Evolutionary conservation across 2,888 invertebrate genomes (phyloP), one percentile per base, ranked within the genome.

Genomic region (Caenorhabditis wallacei): DNA sequence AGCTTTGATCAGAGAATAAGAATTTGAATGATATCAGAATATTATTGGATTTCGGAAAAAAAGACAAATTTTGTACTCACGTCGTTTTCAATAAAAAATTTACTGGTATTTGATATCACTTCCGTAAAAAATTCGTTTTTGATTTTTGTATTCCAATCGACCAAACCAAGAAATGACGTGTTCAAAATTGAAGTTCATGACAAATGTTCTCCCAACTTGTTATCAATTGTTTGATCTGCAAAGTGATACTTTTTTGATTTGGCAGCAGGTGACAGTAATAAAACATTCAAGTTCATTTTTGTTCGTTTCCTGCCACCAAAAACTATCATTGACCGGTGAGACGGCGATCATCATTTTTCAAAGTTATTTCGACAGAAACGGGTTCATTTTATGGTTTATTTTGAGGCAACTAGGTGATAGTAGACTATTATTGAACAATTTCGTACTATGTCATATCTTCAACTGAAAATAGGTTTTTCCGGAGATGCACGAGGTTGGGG

Each of bases 311-410:
- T n/a, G n/a, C n/a, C n/a, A n/a, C 10, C 16, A 11, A 40, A 10
- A 13, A 20, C 53, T 69, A 69, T 78, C 78, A 78, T 35, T 78
- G 78, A 78, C 78, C 78, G 78, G 78, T 78, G 78, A 78, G 16
- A 54, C 22, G 18, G 16, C 48, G 69, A 20, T 68, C 53, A 68
- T 78, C 53, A 40, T n/a, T 66, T n/a, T 64, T 68, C 24, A 5
- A 20, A 46, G 16, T 13, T 57, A 2, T 37, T 43, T 63, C 57
- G 2, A 18, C 18, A n/a, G 18, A 43, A 54, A 56, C 40, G 8
- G 26, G 63, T 51, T 64, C 35, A 11, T 11, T 20, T n/a, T 30
- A 0, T 13, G 20, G 22, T 22, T 37, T 20, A 51, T 48, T 48
- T 48, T 48, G 46, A 43, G 43, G 16, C n/a, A n/a, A n/a, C n/a